Evolutionary conservation across 2,797 vertebrate genomes (phyloP).

Genomic region (Carcharodon carcharias): DNA sequence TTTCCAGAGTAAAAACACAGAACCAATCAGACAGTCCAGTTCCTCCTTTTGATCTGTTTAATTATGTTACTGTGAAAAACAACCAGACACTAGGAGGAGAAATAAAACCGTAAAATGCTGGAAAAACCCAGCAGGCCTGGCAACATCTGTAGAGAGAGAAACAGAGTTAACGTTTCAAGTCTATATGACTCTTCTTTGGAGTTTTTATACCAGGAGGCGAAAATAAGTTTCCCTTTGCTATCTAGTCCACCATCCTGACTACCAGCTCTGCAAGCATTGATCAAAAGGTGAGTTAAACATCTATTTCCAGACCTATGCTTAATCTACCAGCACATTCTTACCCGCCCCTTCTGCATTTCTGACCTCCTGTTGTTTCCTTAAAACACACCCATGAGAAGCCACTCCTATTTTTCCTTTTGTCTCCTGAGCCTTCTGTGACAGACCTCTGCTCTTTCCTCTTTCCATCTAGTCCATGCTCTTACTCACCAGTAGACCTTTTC

Average conservation of each 20-base stretch:
- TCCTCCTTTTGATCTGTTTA: not conserved
- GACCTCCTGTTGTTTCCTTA: not conserved
- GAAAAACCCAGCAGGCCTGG: too few relatives aligned
- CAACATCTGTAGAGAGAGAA: too few relatives aligned
- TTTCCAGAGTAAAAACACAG: not conserved
- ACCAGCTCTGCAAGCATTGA: not conserved
- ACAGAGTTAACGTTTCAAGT: too few relatives aligned
- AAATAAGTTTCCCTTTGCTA: not conserved
- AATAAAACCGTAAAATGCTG: too few relatives aligned
- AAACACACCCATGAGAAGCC: not conserved
- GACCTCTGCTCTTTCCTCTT: not conserved
- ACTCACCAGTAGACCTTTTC: not conserved
- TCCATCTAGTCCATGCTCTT: not conserved
- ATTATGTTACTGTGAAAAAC: not conserved
- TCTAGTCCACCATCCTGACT: not conserved
- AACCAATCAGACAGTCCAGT: not conserved
- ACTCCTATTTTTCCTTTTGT: not conserved
- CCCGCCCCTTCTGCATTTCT: not conserved
- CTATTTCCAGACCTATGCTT: not conserved
- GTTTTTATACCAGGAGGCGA: not conserved
- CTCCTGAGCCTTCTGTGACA: not conserved
- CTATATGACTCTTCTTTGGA: too few relatives aligned
- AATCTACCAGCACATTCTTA: not conserved
- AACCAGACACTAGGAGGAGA: not conserved
- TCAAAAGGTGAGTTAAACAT: not conserved